Conservation (phyloP, 2,888 invertebrate species). For the Nemoura dubitans region DNA sequence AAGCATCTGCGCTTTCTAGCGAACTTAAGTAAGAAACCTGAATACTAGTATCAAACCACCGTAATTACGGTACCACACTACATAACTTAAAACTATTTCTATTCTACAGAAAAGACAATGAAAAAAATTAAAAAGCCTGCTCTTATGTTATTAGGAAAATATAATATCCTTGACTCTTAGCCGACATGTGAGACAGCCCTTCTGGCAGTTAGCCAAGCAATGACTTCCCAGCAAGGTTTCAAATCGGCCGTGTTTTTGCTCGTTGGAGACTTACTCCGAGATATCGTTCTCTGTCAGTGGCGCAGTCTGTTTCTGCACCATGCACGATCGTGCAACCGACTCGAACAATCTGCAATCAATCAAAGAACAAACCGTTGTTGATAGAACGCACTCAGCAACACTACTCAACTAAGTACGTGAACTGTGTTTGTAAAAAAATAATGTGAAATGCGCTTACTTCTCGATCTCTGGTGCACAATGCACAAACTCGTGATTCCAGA, state of each 20-base stretch:
- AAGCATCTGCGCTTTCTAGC: neutral
- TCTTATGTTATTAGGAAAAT: conserved; percentile 12
- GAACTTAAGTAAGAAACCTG: neutral
- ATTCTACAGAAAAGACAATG: neutral
- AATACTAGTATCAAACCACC: conserved; percentile 7
- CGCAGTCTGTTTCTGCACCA: conserved; percentile 81
- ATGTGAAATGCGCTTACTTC: conserved; percentile 75
- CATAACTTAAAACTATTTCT: neutral
- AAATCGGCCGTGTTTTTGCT: neutral
- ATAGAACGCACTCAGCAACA: neutral
- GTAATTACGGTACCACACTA: neutral
- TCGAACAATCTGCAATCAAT: conserved; percentile 80
- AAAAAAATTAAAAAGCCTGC: neutral
- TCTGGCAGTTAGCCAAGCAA: neutral
- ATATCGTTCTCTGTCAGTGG: conserved; percentile 72
- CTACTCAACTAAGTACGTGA: neutral
- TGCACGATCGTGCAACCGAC: conserved; percentile 95
- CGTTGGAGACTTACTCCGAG: conserved; percentile 64
- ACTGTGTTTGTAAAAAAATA: neutral
- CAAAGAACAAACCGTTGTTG: conserved; percentile 38
- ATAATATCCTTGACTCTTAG: neutral
- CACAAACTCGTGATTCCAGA: conserved; percentile 99
- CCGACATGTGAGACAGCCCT: neutral
- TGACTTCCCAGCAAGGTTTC: neutral
- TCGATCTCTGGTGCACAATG: conserved; percentile 99